Evolutionary conservation across 2,888 invertebrate species (phyloP).

Genomic region (Cotesia congregata): DNA sequence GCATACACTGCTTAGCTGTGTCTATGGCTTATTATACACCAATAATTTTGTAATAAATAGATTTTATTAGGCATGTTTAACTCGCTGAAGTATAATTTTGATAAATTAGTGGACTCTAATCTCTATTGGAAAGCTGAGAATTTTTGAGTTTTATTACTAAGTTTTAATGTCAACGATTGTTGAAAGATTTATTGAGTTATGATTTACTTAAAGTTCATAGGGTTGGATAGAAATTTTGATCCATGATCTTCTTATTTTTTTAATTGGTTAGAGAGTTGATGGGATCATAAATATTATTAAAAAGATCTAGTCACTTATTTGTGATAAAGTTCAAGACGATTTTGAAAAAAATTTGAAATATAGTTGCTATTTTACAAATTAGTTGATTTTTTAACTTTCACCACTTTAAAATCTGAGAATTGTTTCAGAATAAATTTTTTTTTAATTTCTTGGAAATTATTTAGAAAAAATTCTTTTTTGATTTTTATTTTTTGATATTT

Average conservation of each 20-base stretch:
- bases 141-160: not conserved
- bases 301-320: not conserved
- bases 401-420: too few species aligned
- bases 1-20: constrained; percentile 11
- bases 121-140: not conserved
- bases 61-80: not conserved
- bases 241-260: constrained; percentile 29
- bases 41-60: constrained; percentile 1
- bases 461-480: too few species aligned
- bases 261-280: not conserved
- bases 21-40: not conserved
- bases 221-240: constrained; percentile 36
- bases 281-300: too few species aligned
- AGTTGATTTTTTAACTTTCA: too few species aligned
- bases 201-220: constrained; percentile 11
- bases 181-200: not conserved
- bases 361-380: too few species aligned
- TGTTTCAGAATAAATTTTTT: too few species aligned
- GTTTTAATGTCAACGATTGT: not conserved
- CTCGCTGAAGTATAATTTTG: not conserved
- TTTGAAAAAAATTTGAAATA: too few species aligned
- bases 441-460: too few species aligned
- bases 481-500: too few species aligned
- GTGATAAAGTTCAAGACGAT: too few species aligned
- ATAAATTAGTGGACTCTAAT: not conserved